Percentiles rank a stretch among this genome's conserved stretches.
phyloP scores from a whole-genome alignment of 35 echinoderm and acorn worm genomes.

The Ophioderma brevispina region DNA sequence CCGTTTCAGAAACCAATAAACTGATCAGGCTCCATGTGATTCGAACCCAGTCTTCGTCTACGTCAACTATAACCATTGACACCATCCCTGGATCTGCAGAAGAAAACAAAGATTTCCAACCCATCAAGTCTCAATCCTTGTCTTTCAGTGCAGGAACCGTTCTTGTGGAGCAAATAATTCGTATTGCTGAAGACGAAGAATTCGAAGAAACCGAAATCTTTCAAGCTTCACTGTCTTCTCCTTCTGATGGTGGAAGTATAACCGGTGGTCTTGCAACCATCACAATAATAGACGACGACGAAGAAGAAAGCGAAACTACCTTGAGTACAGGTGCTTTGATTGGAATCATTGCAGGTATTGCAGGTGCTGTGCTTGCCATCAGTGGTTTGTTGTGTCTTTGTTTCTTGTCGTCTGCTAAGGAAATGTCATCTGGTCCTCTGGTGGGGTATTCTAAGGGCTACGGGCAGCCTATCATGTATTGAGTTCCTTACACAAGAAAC shows the following conservation, averaged over 20 bases:
- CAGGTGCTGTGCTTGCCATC: background rate
- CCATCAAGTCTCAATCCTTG: background rate
- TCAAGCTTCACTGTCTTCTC: background rate
- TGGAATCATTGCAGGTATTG: background rate
- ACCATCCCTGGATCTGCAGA: background rate
- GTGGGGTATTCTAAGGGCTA: too few relatives aligned
- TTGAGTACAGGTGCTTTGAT: background rate
- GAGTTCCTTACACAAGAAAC: too few relatives aligned
- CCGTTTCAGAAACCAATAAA: background rate
- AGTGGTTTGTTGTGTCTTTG: background rate
- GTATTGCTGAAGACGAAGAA: background rate
- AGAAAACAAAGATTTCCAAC: background rate
- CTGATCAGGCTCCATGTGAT: background rate
- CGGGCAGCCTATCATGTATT: too few relatives aligned
- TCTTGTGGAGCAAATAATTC: background rate
- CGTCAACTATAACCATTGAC: background rate
- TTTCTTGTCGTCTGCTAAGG: too few relatives aligned
- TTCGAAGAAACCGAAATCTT: background rate
- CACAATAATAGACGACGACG: background rate
- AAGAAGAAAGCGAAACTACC: too few relatives aligned
- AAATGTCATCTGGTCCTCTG: too few relatives aligned
- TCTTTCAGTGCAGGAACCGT: background rate
- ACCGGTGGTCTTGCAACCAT: background rate
- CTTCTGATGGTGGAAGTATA: background rate
- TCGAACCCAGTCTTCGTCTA: background rate